Base-by-base conservation (phyloP, 1,140 invertebrate species). In the Papilio polytes region DNA sequence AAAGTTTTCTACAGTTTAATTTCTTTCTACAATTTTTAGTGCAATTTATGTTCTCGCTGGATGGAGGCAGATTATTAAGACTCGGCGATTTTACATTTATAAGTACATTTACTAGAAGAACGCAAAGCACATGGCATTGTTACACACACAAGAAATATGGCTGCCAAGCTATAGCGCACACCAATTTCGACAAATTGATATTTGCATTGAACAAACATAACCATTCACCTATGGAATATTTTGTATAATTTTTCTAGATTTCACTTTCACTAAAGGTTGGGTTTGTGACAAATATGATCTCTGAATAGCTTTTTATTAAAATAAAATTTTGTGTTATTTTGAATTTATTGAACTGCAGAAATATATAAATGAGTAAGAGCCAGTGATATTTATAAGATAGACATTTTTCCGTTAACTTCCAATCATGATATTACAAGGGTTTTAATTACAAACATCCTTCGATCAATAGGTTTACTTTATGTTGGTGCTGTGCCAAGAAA, bases 11-110 rank as follows among this genome's bases (percentile, higher is more conserved):
- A 12, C 22, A 63, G 8, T 26, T 63, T 63, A 59, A 20, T 59
- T 9, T 63, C 7, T 59, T n/a, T 20, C 22, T 63, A 12, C 3
- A 63, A 63, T 22, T 94, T 41, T 81, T 90, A 95, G 93, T 93
- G n/a, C 87, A 85, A 51, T 90, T 95, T 83, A 95, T 95, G 93
- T 81, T 86, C 22, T 93, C 93, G n/a, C 87, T 86, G 22, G 85
- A 89, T 46, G 93, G 93, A 8, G 91, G 89, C 76, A 88, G 87
- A 74, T 80, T 95, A 46, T 88, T 94, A 84, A 93, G 91, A 56
- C 86, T 94, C 1, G 93, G 91, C 2, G 93, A 94, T 78, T 94
- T 94, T 77, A 94, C 93, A 0, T 94, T 94, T 74, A 92, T 88
- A 3, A 88, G 87, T 26, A 80, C 83, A n/a, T 48, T 87, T 26